Base-by-base conservation (phyloP, 2,797 vertebrate species). In the Gobionotothen gibberifrons region DNA sequence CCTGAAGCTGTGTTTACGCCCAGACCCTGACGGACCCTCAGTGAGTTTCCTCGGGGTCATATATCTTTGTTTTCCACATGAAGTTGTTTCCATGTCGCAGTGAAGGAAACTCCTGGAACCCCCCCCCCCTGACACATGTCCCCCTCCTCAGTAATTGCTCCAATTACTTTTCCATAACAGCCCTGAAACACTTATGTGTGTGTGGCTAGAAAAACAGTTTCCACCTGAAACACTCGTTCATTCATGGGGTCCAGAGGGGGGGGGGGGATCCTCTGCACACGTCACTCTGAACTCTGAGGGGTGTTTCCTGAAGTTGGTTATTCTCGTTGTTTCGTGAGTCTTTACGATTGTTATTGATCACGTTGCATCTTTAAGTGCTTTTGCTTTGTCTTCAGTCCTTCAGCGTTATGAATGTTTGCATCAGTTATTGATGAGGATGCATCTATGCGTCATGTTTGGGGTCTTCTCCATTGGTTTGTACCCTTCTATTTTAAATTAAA, bases 81-180 rank as follows among this genome's bases (percentile, higher is more conserved):
- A 17, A 40, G 22, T 69, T 74, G 81, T 83, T 85, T 82, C 78
- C 74, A 72, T 48, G 63, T 22, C 7, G 22, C 48, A 64, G 77
- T 69, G 66, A 74, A 83, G 83, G 74, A 85, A 86, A 77, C 75
- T 87, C 66, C 81, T 86, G 87, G 88, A 88, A 92, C 89, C 60
- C 89, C 87, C 85, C 85, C 89, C 51, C 79, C 58, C 86, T 74
- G 81, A 88, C 85, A 87, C 78, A 85, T 52, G 75, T 74, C 83
- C 89, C 83, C 81, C 85, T 40, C 75, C 76, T 55, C 74, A 56
- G 69, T 87, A 89, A 92, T 89, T 87, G 82, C 49, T 13, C 79
- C 86, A 89, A 87, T 90, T 92, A 89, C 89, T 91, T 92, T 91
- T 92, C 87, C 89, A 90, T 88, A 89, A 91, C 87, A 85, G 86